Conservation (phyloP, 1,140 invertebrate species). For the Phymorhynchus buccinoides region DNA sequence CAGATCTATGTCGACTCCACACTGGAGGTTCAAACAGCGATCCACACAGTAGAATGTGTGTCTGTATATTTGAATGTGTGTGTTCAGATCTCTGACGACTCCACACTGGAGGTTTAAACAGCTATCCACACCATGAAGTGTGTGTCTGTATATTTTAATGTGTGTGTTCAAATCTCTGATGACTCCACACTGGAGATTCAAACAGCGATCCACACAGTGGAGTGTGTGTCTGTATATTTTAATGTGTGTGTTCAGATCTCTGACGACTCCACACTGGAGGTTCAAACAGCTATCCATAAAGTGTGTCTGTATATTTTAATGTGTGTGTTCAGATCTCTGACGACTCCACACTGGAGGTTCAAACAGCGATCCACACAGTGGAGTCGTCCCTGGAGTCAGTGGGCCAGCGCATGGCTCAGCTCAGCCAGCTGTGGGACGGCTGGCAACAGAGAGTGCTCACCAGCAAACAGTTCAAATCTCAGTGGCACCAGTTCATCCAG, state of each 20-base stretch:
- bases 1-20: too few species aligned
- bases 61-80: too few species aligned
- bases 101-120: constrained; percentile 82
- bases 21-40: too few species aligned
- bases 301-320: too few species aligned
- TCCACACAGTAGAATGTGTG: constrained; percentile 75
- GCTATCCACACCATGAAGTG: constrained; percentile 81
- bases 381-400: constrained; percentile 82
- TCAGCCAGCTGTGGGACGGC: constrained; percentile 81
- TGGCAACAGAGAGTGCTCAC: constrained; percentile 79
- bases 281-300: too few species aligned
- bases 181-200: too few species aligned
- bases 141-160: too few species aligned
- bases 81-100: constrained; percentile 80
- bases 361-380: constrained; percentile 80
- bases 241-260: too few species aligned
- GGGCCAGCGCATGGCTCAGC: constrained; percentile 79
- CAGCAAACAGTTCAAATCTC: constrained; percentile 80
- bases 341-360: constrained; percentile 84
- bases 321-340: constrained; percentile 77
- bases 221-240: too few species aligned
- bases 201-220: too few species aligned
- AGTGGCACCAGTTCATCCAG: constrained; percentile 81
- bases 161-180: too few species aligned
- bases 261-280: too few species aligned